Percentiles rank a stretch among this genome's conserved stretches.
Evolutionary conservation across 1,140 invertebrate genomes (phyloP).

Genomic region (Asobara japonica): DNA sequence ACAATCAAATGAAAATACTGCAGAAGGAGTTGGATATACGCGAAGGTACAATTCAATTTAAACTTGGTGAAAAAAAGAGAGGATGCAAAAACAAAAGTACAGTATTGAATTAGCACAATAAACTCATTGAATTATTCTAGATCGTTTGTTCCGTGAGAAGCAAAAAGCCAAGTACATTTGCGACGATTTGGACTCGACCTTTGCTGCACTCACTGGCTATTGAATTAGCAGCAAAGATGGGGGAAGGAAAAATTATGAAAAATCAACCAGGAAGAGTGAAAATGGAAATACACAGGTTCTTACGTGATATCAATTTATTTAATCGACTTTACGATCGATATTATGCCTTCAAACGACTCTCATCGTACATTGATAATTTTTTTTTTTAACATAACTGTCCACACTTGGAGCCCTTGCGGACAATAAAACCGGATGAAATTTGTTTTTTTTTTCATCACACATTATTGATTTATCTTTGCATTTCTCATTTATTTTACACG

Average conservation of each 20-base stretch:
- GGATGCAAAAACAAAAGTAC: neutral
- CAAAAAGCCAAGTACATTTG: constrained; percentile 77
- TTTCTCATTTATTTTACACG: constrained; percentile 34
- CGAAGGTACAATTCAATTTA: constrained; percentile 72
- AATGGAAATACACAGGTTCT: constrained; percentile 18
- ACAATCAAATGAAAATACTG: constrained; percentile 84
- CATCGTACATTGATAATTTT: constrained; percentile 50
- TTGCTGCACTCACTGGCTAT: constrained; percentile 81
- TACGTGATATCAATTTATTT: constrained; percentile 59
- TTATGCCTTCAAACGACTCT: constrained; percentile 53
- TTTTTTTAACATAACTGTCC: constrained; percentile 19
- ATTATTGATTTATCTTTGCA: constrained; percentile 12
- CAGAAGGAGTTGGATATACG: constrained; percentile 87
- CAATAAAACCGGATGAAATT: constrained; percentile 2
- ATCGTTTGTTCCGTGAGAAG: constrained; percentile 80
- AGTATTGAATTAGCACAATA: neutral
- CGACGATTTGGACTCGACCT: constrained; percentile 87
- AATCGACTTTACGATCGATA: constrained; percentile 56
- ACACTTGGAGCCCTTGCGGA: neutral
- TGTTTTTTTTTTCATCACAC: neutral
- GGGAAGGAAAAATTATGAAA: neutral
- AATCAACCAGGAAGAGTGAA: neutral
- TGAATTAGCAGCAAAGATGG: constrained; percentile 48
- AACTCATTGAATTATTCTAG: constrained; percentile 58
- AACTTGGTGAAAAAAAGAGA: neutral